Base-by-base conservation (phyloP, 2,888 invertebrate genomes). In the Aleiodes leptofemur region DNA sequence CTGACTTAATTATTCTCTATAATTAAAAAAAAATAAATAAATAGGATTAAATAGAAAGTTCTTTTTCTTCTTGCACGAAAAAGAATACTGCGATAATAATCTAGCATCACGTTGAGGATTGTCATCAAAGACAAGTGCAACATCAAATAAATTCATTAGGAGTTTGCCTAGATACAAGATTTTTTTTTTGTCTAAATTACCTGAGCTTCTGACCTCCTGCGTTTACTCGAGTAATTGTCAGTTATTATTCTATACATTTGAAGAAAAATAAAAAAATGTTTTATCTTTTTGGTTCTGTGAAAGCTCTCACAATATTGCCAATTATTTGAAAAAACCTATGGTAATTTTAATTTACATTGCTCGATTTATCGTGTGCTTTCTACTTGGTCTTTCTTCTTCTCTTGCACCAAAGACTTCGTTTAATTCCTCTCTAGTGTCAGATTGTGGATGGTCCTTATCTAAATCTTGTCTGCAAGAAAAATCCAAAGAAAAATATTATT, bases 381-480 rank as follows among this genome's bases (percentile, higher is more conserved):
- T 56, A 66, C 61, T 78, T 61, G 73, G 79, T 64, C 78, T 79
- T n/a, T 80, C 56, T 8, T 80, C 78, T 61, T 81, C 75, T 14
- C 78, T 69, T 13, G 79, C 76, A 48, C 75, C 68, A 16, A 79
- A 76, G 57, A 82, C 77, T 56, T 80, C 76, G 56, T 81, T 77
- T 57, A 51, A 57, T 43, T 79, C 77, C 0, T 75, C 79, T 5
- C 79, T 77, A 57, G 57, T 59, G 16, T 76, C 78, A 14, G 82
- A 79, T 13, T 79, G 74, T 31, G 43, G 64, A 8, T 83, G 80
- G n/a, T 81, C 73, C n/a, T 83, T 80, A 23, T 78, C 74, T 8
- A 82, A 80, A 76, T 85, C 81, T 80, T 83, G 76, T 53, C 85
- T 85, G 75, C 43, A 80, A 77, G 34, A 34, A 56, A 55, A 38